Percentiles rank a stretch among this genome's conserved stretches.
These are phyloP conservation scores for Montipora efflorescens DNA, from an alignment of 64 coral and sea anemone genomes.

Conservation along the genomic window DNA sequence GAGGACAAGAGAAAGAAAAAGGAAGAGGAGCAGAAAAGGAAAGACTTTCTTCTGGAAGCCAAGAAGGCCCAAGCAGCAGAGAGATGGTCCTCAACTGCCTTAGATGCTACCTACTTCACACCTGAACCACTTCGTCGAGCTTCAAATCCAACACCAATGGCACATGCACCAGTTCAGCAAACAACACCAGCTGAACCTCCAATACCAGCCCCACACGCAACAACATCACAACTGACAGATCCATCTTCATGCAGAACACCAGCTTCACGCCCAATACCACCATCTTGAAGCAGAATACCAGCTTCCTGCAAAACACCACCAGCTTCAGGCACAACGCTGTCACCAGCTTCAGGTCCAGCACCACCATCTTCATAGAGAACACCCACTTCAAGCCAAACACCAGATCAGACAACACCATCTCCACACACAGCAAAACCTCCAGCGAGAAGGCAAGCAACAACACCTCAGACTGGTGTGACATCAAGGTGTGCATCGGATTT, in stretches of 20 bases:
- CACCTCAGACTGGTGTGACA: not conserved
- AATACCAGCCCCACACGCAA: too few species aligned
- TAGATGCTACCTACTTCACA: too few species aligned
- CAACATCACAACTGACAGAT: too few species aligned
- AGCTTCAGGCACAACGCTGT: not conserved
- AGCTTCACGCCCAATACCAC: too few species aligned
- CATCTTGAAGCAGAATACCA: too few species aligned
- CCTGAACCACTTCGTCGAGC: too few species aligned
- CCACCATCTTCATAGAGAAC: not conserved
- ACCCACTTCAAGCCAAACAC: not conserved
- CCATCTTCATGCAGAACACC: too few species aligned
- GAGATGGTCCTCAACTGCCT: too few species aligned
- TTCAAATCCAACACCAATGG: too few species aligned
- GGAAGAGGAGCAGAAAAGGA: not conserved
- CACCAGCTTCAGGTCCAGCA: not conserved
- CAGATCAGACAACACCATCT: not conserved
- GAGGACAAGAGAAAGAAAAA: slow-evolving; percentile 1
- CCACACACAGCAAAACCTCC: not conserved
- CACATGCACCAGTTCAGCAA: too few species aligned
- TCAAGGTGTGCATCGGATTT: not conserved
- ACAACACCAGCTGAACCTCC: too few species aligned
- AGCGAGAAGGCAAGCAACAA: not conserved
- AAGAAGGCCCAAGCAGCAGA: too few species aligned
- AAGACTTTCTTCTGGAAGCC: not conserved
- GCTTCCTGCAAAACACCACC: not conserved